Percentiles rank a stretch among this genome's conserved stretches.
Conservation (phyloP, 2,888 invertebrate species). For the Tetanocera ferruginea region DNA sequence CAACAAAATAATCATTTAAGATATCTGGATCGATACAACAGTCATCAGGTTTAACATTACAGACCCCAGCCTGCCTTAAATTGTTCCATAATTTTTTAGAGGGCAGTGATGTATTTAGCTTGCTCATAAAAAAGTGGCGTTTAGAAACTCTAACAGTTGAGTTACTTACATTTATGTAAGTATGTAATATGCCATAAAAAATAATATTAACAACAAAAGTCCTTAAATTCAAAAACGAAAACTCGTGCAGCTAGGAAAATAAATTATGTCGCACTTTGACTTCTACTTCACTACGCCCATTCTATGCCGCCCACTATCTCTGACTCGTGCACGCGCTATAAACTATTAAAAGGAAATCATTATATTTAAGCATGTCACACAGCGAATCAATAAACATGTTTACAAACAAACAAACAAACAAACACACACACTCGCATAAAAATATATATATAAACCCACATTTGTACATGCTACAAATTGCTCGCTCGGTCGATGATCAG, state of each 20-base stretch:
- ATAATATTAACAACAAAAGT: not conserved
- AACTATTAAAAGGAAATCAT: slow-evolving; percentile 34
- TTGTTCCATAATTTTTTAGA: too few species aligned
- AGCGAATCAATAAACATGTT: slow-evolving; percentile 29
- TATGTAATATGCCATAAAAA: not conserved
- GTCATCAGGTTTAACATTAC: too few species aligned
- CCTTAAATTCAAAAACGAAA: too few species aligned
- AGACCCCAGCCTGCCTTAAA: too few species aligned
- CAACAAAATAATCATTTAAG: too few species aligned
- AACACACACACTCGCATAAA: not conserved
- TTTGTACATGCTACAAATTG: slow-evolving; percentile 5
- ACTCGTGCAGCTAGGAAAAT: not conserved
- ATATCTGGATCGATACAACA: too few species aligned
- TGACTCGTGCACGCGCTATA: not conserved
- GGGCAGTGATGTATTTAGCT: too few species aligned
- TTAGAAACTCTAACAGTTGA: too few species aligned
- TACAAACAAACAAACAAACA: not conserved
- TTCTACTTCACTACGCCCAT: not conserved
- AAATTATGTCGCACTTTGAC: not conserved
- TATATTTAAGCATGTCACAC: slow-evolving; percentile 22
- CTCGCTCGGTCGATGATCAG: slow-evolving; percentile 1
- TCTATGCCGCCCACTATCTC: not conserved
- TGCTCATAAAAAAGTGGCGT: too few species aligned
- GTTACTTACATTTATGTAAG: too few species aligned
- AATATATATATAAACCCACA: not conserved